phyloP scores from a whole-genome alignment of 2,113 vertebrate species.

The rabbit (Oryctolagus cuniculus) region DNA sequence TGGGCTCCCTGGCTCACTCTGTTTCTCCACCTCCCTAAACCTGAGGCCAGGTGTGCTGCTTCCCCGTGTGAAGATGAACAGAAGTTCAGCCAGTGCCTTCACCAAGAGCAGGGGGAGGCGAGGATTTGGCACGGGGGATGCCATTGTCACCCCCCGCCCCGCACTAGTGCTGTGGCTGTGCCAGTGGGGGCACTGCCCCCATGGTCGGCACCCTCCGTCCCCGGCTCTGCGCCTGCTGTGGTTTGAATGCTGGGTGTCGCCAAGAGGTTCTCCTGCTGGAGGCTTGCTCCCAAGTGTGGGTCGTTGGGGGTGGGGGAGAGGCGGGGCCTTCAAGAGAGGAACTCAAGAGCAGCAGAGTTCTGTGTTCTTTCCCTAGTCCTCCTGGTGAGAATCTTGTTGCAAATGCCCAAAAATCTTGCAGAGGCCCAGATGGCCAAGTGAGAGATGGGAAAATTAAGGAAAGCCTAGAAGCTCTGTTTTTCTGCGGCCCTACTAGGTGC shows the following conservation, averaged over 20 bases:
- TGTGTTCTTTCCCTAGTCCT: neutral
- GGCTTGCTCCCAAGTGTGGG: too few relatives aligned
- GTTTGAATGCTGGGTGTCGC: too few relatives aligned
- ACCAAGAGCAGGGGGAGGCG: accelerated
- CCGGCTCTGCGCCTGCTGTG: too few relatives aligned
- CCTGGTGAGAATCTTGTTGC: neutral
- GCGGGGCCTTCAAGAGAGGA: neutral
- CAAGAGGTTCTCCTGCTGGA: too few relatives aligned
- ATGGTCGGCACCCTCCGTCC: too few relatives aligned
- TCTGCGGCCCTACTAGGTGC: neutral
- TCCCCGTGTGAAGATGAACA: accelerated
- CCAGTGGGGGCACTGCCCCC: too few relatives aligned
- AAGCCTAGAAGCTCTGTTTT: neutral
- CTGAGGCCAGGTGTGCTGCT: accelerated
- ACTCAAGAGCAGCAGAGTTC: neutral
- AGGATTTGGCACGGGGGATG: neutral
- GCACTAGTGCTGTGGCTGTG: too few relatives aligned
- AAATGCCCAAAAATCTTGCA: neutral
- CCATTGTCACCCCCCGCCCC: neutral
- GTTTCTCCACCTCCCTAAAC: neutral
- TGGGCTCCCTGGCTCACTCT: neutral
- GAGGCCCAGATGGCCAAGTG: neutral
- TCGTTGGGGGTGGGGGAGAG: too few relatives aligned
- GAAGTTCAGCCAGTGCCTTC: neutral
- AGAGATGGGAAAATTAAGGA: neutral